phyloP scores from a whole-genome alignment of 2,888 invertebrate genomes.

The Trichogramma evanescens region DNA sequence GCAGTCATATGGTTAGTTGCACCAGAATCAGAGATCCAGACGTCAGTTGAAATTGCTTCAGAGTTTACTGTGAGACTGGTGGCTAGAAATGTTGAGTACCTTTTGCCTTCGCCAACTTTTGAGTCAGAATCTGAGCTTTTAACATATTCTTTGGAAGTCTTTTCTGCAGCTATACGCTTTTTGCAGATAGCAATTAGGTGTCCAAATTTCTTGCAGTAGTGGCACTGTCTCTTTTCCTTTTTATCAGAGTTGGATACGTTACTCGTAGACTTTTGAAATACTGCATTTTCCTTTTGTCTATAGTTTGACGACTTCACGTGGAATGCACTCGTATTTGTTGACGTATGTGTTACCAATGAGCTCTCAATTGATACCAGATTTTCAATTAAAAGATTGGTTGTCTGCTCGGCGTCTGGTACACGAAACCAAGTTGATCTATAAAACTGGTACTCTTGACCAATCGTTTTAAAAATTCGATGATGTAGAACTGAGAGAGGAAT shows the following conservation, averaged over 20 bases:
- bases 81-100: conserved; percentile 16
- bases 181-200: conserved; percentile 20
- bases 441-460: conserved; percentile 23
- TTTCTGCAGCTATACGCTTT: conserved; percentile 13
- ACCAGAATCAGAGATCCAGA: conserved; percentile 24
- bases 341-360: conserved; percentile 14
- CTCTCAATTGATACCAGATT: conserved; percentile 24
- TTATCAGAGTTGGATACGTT: neutral
- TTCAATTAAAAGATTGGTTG: conserved; percentile 24
- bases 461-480: conserved; percentile 26
- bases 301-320: conserved; percentile 13
- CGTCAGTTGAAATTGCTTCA: conserved; percentile 17
- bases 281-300: neutral
- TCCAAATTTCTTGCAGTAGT: conserved; percentile 25
- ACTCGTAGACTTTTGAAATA: too few species aligned
- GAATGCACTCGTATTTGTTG: conserved; percentile 15
- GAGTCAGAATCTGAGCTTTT: neutral
- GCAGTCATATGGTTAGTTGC: conserved; percentile 20
- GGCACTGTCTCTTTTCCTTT: conserved; percentile 20
- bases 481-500: conserved; percentile 24
- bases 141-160: neutral
- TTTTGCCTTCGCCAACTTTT: neutral
- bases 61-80: conserved; percentile 16
- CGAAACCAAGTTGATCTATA: conserved; percentile 25
- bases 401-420: conserved; percentile 22